These are phyloP conservation scores for Subacronicta megacephala DNA, from an alignment of 2,888 invertebrate species.

Conservation along the genomic window DNA sequence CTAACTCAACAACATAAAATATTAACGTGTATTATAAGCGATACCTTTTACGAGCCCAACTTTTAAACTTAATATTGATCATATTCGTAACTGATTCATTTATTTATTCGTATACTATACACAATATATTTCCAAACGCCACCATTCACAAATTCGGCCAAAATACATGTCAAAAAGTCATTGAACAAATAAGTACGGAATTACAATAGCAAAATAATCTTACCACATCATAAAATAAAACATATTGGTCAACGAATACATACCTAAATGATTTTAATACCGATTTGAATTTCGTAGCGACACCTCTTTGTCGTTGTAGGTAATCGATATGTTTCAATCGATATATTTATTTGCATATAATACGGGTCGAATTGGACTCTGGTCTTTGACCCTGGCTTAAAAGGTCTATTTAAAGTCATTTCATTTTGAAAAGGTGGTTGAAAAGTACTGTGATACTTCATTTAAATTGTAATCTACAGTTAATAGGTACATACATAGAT, in stretches of 20 bases:
- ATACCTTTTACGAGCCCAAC: too few species aligned
- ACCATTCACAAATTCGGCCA: slow-evolving; percentile 38
- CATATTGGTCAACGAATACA: slow-evolving; percentile 64
- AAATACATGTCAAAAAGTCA: slow-evolving; percentile 48
- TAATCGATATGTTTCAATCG: slow-evolving; percentile 51
- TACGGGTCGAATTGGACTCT: slow-evolving; percentile 55
- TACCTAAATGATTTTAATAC: slow-evolving; percentile 49
- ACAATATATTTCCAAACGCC: slow-evolving; percentile 21
- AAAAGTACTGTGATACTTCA: neutral
- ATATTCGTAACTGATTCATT: neutral
- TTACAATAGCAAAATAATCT: slow-evolving; percentile 56
- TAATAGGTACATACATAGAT: too few species aligned
- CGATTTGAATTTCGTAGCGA: slow-evolving; percentile 63
- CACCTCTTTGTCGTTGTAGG: slow-evolving; percentile 46
- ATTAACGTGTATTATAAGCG: too few species aligned
- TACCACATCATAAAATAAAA: slow-evolving; percentile 38
- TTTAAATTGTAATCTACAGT: neutral
- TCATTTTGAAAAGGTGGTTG: slow-evolving; percentile 1
- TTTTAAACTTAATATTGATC: neutral
- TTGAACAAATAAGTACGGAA: slow-evolving; percentile 43
- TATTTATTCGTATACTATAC: slow-evolving; percentile 24
- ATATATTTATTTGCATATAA: slow-evolving; percentile 60
- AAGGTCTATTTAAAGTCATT: slow-evolving; percentile 28
- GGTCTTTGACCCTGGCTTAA: slow-evolving; percentile 46
- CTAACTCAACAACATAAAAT: too few species aligned